Evolutionary conservation across 2,888 invertebrate species (phyloP), one percentile per base, ranked within the genome.

Genomic region (Megastigmus dorsalis): DNA sequence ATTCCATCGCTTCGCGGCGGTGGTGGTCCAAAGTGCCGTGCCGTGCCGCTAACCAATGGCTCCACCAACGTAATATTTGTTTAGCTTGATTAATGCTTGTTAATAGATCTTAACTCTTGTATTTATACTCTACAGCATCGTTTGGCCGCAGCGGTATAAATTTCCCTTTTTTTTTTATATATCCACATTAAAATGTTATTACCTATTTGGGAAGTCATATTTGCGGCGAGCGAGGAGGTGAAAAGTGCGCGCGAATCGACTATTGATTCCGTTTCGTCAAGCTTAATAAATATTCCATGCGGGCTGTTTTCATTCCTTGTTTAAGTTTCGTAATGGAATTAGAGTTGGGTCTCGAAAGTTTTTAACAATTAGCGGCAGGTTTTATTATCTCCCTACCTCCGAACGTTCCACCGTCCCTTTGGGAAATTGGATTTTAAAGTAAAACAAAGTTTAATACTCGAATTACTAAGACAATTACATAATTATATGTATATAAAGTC

Each of bases 401-500:
- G 3, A 5, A 38, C 10, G 13, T 9, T 50, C 60, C 1, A 33
- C n/a, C 52, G 59, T 18, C n/a, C 9, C 18, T 50, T 67, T 63
- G 45, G 41, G 57, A n/a, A 63, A 74, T 45, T 52, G 59, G 36
- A 74, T 69, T 65, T 63, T 50, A 36, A 74, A 69, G 48, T 63
- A 33, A 69, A 74, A 74, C 57, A 26, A 68, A 65, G 52, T 74
- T 74, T 74, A 38, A 65, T 74, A 57, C 65, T 74, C 20, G 43
- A 74, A 69, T 74, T 52, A 45, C 50, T 33, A 38, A 57, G 74
- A 33, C 69, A 65, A 69, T 74, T 54, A 43, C 36, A 59, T 50
- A 69, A 74, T 74, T 74, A 15, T 60, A 63, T 57, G 33, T 67
- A 65, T 68, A 68, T 69, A 63, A 43, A 57, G 28, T 41, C 41